Percentiles rank a stretch among this genome's conserved stretches.
phyloP scores from a whole-genome alignment of 2,797 vertebrate genomes.

The Avahi laniger region DNA sequence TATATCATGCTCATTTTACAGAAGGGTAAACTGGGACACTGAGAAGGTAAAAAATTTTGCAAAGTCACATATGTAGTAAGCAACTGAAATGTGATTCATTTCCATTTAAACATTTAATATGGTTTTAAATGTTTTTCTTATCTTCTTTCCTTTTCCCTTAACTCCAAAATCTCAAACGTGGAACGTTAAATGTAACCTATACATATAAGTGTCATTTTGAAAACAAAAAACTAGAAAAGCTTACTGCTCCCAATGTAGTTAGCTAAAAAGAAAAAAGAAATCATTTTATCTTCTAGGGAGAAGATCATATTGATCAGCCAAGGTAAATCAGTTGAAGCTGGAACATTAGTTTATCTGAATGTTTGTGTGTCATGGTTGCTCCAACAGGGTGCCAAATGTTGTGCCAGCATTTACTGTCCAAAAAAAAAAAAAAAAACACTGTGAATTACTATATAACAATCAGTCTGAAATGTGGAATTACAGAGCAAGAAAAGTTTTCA shows the following conservation, averaged over 20 bases:
- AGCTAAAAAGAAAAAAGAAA: neutral
- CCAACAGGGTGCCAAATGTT: neutral
- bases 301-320: neutral
- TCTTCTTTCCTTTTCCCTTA: neutral
- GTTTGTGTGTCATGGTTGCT: neutral
- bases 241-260: neutral
- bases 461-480: constrained; percentile 43
- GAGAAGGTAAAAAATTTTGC: neutral
- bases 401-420: neutral
- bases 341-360: neutral
- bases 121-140: neutral
- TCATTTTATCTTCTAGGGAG: neutral
- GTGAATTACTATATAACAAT: constrained; percentile 25
- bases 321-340: neutral
- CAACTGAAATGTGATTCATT: neutral
- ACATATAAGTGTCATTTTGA: neutral
- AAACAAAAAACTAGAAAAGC: neutral
- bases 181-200: neutral
- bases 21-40: neutral
- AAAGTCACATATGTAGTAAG: neutral
- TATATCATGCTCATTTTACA: neutral
- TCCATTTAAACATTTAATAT: neutral
- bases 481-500: constrained; percentile 22
- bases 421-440: neutral
- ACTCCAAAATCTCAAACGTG: neutral